Conservation (phyloP, 2,113 vertebrate species). For the Antechinus stuartii region DNA sequence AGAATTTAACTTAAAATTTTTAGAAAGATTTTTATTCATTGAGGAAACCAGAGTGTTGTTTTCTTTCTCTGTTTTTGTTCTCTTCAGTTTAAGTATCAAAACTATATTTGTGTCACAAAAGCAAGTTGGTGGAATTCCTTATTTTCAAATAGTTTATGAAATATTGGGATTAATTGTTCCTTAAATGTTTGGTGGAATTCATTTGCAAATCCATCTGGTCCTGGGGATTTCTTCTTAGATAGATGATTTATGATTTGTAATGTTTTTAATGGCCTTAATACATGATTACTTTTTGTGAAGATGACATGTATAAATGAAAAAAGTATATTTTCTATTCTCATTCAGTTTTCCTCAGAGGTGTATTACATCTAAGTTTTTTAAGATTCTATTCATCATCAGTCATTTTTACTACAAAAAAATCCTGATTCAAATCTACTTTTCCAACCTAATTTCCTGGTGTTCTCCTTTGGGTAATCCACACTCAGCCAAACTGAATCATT, state of each 20-base stretch:
- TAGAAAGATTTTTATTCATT: too few species aligned
- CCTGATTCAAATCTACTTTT: not conserved
- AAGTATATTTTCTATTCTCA: not conserved
- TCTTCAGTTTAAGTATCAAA: too few species aligned
- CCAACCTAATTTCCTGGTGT: not conserved
- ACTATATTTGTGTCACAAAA: too few species aligned
- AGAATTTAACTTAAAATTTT: too few species aligned
- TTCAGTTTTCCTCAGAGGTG: not conserved
- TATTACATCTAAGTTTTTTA: not conserved
- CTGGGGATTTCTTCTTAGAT: not conserved
- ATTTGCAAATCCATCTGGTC: not conserved
- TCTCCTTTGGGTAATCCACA: not conserved
- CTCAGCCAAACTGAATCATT: not conserved
- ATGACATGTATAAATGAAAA: not conserved
- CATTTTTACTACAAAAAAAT: not conserved
- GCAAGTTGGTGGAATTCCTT: not conserved
- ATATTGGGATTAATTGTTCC: not conserved
- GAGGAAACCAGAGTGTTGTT: too few species aligned
- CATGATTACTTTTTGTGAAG: not conserved
- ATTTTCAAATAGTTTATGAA: not conserved
- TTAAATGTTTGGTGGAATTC: not conserved
- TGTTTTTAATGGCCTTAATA: not conserved
- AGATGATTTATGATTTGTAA: not conserved
- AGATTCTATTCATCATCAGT: not conserved
- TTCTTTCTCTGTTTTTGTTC: too few species aligned